Percentiles rank a stretch among this genome's conserved stretches.
phyloP scores from a whole-genome alignment of 2,888 invertebrate genomes.

The Clanis bilineata region DNA sequence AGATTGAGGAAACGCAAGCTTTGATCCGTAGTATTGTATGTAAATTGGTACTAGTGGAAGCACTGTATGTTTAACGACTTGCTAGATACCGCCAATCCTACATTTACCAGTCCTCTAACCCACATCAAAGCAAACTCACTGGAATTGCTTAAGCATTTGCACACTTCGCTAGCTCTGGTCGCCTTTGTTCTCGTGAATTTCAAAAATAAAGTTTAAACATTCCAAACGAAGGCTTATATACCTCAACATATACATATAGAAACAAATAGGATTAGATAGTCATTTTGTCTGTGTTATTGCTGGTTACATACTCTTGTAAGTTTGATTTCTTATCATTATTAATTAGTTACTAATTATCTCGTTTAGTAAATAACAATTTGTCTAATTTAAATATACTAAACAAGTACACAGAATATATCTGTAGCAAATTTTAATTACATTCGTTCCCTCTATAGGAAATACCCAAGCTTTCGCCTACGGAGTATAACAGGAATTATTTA shows the following conservation, averaged over 20 bases:
- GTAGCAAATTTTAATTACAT: no score
- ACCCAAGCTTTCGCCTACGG: not conserved
- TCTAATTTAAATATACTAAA: no score
- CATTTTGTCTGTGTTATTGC: no score
- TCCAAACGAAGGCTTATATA: not conserved
- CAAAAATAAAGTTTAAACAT: not conserved
- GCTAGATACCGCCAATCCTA: not conserved
- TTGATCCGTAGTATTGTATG: no score
- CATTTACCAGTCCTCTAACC: slow-evolving; percentile 14
- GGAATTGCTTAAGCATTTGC: slow-evolving; percentile 31
- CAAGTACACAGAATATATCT: no score
- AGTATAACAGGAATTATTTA: not conserved
- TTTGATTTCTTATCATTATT: not conserved
- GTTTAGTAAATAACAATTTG: no score
- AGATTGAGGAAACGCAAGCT: no score
- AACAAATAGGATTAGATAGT: not conserved
- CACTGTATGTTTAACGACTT: not conserved
- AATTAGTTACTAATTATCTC: not conserved
- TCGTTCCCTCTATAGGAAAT: no score
- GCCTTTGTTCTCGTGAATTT: slow-evolving; percentile 7
- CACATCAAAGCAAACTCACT: slow-evolving; percentile 30
- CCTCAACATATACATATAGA: not conserved
- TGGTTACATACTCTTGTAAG: no score
- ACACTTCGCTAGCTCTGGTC: slow-evolving; percentile 22
- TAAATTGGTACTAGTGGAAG: not conserved